Evolutionary conservation across 2,113 vertebrate genomes (phyloP).

Genomic region (Otocyon megalotis): DNA sequence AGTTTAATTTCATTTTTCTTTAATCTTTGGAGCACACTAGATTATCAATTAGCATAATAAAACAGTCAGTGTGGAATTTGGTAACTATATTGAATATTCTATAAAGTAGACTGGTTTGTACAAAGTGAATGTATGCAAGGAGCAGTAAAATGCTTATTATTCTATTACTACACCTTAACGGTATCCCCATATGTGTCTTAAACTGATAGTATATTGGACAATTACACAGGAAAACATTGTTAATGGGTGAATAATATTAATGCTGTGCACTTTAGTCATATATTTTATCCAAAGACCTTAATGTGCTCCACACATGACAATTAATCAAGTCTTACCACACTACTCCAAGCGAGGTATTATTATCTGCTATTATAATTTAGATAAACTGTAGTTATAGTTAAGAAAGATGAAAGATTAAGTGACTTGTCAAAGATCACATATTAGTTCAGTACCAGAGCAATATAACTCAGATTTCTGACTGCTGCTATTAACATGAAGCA

Average conservation of each 20-base stretch:
- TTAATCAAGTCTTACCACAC: slow-evolving; percentile 74
- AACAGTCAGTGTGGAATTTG: slow-evolving; percentile 85
- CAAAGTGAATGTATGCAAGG: slow-evolving; percentile 19
- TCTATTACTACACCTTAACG: slow-evolving; percentile 1
- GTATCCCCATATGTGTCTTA: slow-evolving; percentile 19
- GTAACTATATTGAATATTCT: slow-evolving; percentile 82
- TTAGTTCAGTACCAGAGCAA: slow-evolving; percentile 58
- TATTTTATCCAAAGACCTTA: slow-evolving; percentile 72
- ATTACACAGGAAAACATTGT: slow-evolving; percentile 71
- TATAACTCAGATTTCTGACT: slow-evolving; percentile 63
- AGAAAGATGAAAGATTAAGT: slow-evolving; percentile 79
- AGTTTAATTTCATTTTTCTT: slow-evolving; percentile 90
- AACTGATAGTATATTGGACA: slow-evolving; percentile 46
- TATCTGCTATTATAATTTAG: slow-evolving; percentile 82
- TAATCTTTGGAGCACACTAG: slow-evolving; percentile 85
- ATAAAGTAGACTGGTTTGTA: slow-evolving; percentile 72
- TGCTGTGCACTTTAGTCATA: slow-evolving; percentile 56
- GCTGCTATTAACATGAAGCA: slow-evolving; percentile 50
- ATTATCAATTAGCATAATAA: slow-evolving; percentile 90
- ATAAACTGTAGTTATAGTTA: slow-evolving; percentile 77
- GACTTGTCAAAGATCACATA: slow-evolving; percentile 80
- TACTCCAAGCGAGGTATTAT: slow-evolving; percentile 76
- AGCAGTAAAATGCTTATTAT: slow-evolving; percentile 50
- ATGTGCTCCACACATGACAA: slow-evolving; percentile 64
- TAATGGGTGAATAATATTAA: slow-evolving; percentile 77